phyloP scores from a whole-genome alignment of 2,113 vertebrate genomes.

The Megaleporinus macrocephalus region DNA sequence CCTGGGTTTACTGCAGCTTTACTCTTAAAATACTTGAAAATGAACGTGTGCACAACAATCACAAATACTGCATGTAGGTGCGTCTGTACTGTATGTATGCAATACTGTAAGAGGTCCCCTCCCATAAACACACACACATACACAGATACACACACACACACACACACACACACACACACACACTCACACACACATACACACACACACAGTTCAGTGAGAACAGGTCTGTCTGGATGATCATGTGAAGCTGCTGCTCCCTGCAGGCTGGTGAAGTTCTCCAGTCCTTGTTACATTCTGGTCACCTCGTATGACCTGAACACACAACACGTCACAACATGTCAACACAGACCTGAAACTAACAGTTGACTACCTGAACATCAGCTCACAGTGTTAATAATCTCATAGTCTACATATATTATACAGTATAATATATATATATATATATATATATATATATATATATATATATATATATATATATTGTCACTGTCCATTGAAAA shows the following conservation, averaged over 20 bases:
- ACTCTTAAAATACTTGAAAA: too few species aligned
- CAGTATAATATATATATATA: too few species aligned
- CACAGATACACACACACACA: not conserved
- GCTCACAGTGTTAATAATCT: not conserved
- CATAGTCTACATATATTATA: too few species aligned
- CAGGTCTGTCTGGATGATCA: constrained; percentile 31
- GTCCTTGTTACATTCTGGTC: constrained; percentile 35
- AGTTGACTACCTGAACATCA: not conserved
- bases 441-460: too few species aligned
- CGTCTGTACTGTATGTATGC: too few species aligned
- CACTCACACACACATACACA: not conserved
- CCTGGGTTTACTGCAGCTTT: too few species aligned
- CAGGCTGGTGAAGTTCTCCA: not conserved
- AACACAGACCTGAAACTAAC: not conserved
- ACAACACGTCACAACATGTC: not conserved
- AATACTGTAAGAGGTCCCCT: not conserved
- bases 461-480: too few species aligned
- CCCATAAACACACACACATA: not conserved
- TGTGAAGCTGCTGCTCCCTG: not conserved
- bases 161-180: not conserved
- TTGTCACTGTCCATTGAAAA: too few species aligned
- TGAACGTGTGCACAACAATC: too few species aligned
- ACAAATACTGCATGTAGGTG: too few species aligned
- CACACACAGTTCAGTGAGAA: not conserved
- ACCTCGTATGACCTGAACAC: constrained; percentile 44